A percentile compares a stretch with the other conserved stretches of the same genome.
These are phyloP conservation scores for Cossypha polioptera DNA, from an alignment of 2,797 vertebrate species.

Conservation along the genomic window DNA sequence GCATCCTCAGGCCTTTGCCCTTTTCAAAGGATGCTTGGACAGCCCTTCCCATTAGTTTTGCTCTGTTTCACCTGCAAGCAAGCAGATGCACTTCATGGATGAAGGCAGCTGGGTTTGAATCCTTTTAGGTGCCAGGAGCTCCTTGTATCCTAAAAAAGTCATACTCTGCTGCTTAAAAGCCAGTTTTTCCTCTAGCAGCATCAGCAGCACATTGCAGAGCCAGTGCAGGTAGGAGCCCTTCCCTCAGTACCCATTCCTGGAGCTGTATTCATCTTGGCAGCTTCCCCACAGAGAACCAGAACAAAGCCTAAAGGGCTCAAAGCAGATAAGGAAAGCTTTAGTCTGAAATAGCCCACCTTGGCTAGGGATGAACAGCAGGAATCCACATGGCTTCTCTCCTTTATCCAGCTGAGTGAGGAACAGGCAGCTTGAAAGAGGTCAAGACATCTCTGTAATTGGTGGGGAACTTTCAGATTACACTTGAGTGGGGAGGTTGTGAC, in stretches of 20 bases:
- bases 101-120: background rate
- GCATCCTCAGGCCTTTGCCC: background rate
- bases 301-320: constrained; percentile 35
- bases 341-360: constrained; percentile 3
- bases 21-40: background rate
- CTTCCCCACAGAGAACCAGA: constrained; percentile 11
- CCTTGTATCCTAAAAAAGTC: background rate
- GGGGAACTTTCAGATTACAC: background rate
- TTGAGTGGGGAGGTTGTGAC: background rate
- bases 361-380: background rate
- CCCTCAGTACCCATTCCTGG: background rate
- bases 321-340: constrained; percentile 17
- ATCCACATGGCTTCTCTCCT: background rate
- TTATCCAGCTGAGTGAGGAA: background rate
- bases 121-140: background rate
- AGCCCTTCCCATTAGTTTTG: background rate
- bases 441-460: background rate
- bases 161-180: background rate
- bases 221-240: background rate
- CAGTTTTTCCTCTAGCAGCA: background rate
- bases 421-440: constrained; percentile 33
- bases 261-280: constrained; percentile 24
- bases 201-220: background rate
- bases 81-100: background rate
- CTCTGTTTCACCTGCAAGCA: background rate